Evolutionary conservation across 2,113 vertebrate species (phyloP).

Genomic region (Onychostoma macrolepis): DNA sequence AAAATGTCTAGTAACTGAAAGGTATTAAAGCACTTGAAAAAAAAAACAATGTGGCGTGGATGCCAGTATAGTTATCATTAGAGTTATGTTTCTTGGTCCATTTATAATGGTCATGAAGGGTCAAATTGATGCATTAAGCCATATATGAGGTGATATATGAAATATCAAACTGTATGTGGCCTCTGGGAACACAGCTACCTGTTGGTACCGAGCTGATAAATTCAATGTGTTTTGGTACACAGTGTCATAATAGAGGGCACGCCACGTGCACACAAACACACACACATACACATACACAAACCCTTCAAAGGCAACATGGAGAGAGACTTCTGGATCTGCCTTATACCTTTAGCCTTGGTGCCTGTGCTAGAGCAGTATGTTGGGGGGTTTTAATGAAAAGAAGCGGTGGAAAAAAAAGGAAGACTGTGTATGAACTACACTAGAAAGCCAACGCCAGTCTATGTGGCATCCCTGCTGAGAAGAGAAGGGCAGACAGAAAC

Average conservation of each 20-base stretch:
- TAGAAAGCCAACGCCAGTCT: slow-evolving; percentile 19
- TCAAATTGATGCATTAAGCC: background rate
- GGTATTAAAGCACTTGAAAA: no score
- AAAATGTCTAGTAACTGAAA: background rate
- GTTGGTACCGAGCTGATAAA: slow-evolving; percentile 8
- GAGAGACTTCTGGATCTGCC: slow-evolving; percentile 35
- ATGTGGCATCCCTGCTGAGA: slow-evolving; percentile 29
- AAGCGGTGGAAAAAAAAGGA: background rate
- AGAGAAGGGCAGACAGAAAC: slow-evolving; percentile 41
- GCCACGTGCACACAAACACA: background rate
- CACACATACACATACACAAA: background rate
- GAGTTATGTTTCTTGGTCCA: background rate
- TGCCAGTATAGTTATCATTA: background rate
- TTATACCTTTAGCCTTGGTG: slow-evolving; percentile 21
- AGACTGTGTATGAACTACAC: slow-evolving; percentile 5
- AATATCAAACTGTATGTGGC: background rate
- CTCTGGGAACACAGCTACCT: background rate
- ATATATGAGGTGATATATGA: background rate
- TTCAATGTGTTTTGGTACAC: background rate
- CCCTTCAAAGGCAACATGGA: background rate
- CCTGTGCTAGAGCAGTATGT: background rate
- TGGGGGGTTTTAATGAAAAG: background rate
- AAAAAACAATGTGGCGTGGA: background rate
- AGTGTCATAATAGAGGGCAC: slow-evolving; percentile 19
- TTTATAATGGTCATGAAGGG: background rate